Evolutionary conservation across 2,888 invertebrate genomes (phyloP).

Genomic region (Nymphalis urticae): DNA sequence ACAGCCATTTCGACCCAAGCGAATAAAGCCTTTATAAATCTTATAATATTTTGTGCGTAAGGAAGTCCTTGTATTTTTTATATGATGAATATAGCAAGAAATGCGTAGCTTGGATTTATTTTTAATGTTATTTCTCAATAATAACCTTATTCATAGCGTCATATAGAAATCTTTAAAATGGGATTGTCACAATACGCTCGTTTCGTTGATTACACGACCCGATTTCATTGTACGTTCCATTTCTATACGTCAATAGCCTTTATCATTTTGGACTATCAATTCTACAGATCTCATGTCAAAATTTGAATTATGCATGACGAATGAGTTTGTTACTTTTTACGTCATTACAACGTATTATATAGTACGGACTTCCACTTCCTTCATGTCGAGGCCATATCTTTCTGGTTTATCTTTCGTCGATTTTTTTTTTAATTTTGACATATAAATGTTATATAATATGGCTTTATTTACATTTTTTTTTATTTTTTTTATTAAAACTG

Average conservation of each 20-base stretch:
- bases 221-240: slow-evolving; percentile 55
- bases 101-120: slow-evolving; percentile 2
- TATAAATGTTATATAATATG: too few species aligned
- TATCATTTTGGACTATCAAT: slow-evolving; percentile 32
- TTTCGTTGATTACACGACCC: slow-evolving; percentile 59
- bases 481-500: too few species aligned
- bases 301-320: slow-evolving; percentile 27
- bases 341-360: slow-evolving; percentile 5
- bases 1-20: neutral
- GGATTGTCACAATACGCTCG: slow-evolving; percentile 60
- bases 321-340: slow-evolving; percentile 16
- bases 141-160: slow-evolving; percentile 42
- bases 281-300: slow-evolving; percentile 25
- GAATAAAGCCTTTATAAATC: slow-evolving; percentile 1
- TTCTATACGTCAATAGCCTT: slow-evolving; percentile 47
- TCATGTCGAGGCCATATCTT: slow-evolving; percentile 10
- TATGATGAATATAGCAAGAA: slow-evolving; percentile 6
- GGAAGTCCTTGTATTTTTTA: neutral
- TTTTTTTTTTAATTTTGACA: neutral
- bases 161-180: slow-evolving; percentile 48
- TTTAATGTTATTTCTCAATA: slow-evolving; percentile 8
- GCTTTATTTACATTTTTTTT: too few species aligned
- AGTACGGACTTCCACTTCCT: slow-evolving; percentile 18
- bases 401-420: neutral
- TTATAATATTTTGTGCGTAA: slow-evolving; percentile 9